These are phyloP conservation scores for Sminthopsis crassicaudata DNA, from an alignment of 2,113 vertebrate species.

Conservation along the genomic window DNA sequence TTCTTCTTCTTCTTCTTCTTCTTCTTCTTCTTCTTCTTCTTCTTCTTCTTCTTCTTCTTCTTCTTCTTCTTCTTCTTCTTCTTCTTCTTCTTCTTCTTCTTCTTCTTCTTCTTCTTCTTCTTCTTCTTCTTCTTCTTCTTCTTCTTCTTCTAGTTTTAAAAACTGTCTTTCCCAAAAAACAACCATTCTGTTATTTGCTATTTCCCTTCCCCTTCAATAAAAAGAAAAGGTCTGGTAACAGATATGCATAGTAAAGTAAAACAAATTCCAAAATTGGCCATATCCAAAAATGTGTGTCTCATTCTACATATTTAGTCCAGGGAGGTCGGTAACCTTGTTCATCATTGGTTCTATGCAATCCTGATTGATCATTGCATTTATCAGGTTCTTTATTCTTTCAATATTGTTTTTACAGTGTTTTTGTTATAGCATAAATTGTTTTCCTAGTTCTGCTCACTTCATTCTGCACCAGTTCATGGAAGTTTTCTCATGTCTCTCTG, in stretches of 20 bases:
- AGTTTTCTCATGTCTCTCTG: background rate
- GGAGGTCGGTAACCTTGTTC: background rate
- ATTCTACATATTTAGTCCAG: background rate
- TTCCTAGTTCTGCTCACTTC: background rate
- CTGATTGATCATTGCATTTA: background rate
- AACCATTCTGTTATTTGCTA: background rate
- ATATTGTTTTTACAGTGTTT: background rate
- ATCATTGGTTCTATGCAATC: background rate
- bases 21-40: too few species aligned
- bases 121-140: background rate
- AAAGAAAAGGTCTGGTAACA: background rate
- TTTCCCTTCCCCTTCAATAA: background rate
- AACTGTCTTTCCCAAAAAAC: background rate
- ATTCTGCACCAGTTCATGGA: background rate
- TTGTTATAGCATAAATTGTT: background rate
- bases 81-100: too few species aligned
- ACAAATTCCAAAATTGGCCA: background rate
- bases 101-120: too few species aligned
- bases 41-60: too few species aligned
- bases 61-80: too few species aligned
- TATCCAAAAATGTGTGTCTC: background rate
- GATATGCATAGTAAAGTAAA: background rate
- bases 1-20: too few species aligned
- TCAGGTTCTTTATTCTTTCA: background rate
- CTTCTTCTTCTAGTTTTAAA: background rate